A percentile compares a stretch with the other conserved stretches of the same genome.
Evolutionary conservation across 2,888 invertebrate species (phyloP).

Genomic region (Caenorhabditis becei): DNA sequence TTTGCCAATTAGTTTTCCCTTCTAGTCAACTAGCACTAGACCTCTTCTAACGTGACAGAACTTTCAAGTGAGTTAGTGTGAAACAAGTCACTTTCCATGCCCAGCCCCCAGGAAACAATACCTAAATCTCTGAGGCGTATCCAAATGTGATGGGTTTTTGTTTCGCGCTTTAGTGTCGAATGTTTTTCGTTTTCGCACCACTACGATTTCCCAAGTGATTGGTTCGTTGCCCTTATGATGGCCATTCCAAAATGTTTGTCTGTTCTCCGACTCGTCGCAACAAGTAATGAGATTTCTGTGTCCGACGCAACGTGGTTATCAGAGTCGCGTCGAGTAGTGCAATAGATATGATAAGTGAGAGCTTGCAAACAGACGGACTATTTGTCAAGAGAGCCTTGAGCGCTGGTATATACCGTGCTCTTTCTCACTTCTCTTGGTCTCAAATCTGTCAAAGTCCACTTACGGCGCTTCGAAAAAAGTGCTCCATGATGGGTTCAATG

Average conservation of each 20-base stretch:
- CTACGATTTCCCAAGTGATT: not conserved
- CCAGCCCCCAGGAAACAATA: not conserved
- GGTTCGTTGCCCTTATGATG: not conserved
- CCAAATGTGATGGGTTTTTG: constrained; percentile 17
- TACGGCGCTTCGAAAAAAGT: constrained; percentile 1
- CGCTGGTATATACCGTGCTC: constrained; percentile 7
- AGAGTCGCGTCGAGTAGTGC: constrained; percentile 5
- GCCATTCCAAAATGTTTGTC: not conserved
- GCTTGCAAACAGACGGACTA: constrained; percentile 25
- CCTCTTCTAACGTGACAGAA: constrained; percentile 1
- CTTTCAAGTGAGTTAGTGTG: constrained; percentile 14
- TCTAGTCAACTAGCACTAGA: constrained; percentile 17
- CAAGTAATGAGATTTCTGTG: constrained; percentile 5
- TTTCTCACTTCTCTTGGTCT: constrained; percentile 6
- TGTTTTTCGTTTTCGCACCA: not conserved
- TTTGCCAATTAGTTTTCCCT: constrained; percentile 45
- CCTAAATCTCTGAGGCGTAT: constrained; percentile 2
- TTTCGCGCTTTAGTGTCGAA: constrained; percentile 2
- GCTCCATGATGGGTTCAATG: not conserved
- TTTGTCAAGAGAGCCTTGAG: constrained; percentile 12
- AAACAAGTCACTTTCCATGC: constrained; percentile 5
- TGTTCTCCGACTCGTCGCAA: not conserved
- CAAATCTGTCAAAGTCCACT: constrained; percentile 20
- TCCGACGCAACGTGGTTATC: not conserved
- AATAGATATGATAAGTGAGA: constrained; percentile 22